These are phyloP conservation scores for Silurus asotus DNA, from an alignment of 2,113 vertebrate genomes.

Conservation along the genomic window DNA sequence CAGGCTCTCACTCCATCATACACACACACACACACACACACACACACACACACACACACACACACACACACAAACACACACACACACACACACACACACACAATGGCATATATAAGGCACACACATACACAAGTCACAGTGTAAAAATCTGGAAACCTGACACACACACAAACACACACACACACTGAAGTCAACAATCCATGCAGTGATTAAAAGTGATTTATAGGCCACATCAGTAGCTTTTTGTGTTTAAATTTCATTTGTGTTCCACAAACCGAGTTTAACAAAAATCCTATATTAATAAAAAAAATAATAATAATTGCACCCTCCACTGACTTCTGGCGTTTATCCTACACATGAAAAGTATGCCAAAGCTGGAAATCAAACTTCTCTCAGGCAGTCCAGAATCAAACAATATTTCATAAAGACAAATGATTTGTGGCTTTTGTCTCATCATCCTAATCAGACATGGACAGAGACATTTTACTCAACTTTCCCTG, in stretches of 20 bases:
- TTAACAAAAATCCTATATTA: background rate
- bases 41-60: constrained; percentile 25
- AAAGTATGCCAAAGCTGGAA: constrained; percentile 17
- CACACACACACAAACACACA: constrained; percentile 21
- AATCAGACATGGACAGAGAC: constrained; percentile 27
- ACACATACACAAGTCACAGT: constrained; percentile 5
- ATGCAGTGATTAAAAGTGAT: constrained; percentile 7
- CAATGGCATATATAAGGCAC: background rate
- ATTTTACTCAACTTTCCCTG: constrained; percentile 45
- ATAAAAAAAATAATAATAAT: background rate
- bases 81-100: background rate
- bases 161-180: constrained; percentile 23
- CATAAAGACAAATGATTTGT: constrained; percentile 32
- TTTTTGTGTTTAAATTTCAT: constrained; percentile 19
- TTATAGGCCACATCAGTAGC: background rate
- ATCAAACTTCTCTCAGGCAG: constrained; percentile 37
- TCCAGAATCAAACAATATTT: background rate
- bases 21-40: constrained; percentile 16
- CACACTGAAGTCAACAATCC: background rate
- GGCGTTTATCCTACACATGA: background rate
- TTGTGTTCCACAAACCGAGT: constrained; percentile 9
- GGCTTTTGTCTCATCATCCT: constrained; percentile 36
- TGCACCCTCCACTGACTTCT: background rate
- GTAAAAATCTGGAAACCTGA: constrained; percentile 14
- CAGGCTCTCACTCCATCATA: constrained; percentile 48